Conservation (phyloP, 2,888 invertebrate genomes). For the Norana najaformis region DNA sequence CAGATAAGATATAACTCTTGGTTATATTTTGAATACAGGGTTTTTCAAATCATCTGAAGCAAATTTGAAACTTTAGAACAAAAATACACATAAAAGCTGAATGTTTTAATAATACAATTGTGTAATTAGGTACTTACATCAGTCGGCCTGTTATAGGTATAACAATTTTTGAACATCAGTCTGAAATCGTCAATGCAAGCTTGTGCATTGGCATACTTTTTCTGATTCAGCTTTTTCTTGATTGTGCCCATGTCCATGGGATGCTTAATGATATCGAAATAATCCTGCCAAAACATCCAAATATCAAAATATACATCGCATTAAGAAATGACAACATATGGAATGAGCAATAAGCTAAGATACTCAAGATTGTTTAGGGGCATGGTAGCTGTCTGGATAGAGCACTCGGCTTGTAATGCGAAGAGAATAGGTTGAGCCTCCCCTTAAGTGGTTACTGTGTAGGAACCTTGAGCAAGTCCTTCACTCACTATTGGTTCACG, state of each 20-base stretch:
- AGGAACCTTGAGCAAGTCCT: no score
- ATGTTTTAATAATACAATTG: not conserved
- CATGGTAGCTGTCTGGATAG: no score
- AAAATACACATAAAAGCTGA: not conserved
- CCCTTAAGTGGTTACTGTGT: no score
- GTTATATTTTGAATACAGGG: not conserved
- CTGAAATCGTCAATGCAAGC: slow-evolving; percentile 96
- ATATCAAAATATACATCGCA: not conserved
- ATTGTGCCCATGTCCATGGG: slow-evolving; percentile 98
- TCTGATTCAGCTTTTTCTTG: slow-evolving; percentile 90
- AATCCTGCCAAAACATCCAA: slow-evolving; percentile 74
- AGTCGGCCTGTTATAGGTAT: slow-evolving; percentile 95
- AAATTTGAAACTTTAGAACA: not conserved
- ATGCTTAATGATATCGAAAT: slow-evolving; percentile 93
- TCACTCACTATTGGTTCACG: no score
- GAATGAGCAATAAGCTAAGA: not conserved
- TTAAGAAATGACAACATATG: not conserved
- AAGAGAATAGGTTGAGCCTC: no score
- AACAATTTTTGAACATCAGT: slow-evolving; percentile 97
- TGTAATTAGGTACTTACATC: slow-evolving; percentile 66
- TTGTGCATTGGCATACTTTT: slow-evolving; percentile 89
- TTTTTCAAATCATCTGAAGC: not conserved
- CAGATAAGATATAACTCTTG: not conserved
- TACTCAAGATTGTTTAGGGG: no score
- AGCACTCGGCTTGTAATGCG: no score